Percentiles rank a stretch among this genome's conserved stretches.
These are phyloP conservation scores for Agrochola macilenta DNA, from an alignment of 2,888 invertebrate species.

Conservation along the genomic window DNA sequence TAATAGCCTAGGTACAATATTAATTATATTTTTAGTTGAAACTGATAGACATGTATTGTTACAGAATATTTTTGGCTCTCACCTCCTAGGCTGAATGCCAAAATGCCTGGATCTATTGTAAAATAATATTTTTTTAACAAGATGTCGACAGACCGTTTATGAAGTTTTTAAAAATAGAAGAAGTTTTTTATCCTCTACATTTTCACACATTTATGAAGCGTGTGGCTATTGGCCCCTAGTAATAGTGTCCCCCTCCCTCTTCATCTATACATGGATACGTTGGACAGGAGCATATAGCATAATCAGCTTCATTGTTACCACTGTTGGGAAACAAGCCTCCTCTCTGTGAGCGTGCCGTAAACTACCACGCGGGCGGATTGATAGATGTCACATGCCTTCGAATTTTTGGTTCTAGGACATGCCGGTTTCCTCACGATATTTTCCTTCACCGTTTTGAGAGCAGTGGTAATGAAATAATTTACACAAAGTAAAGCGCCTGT, in stretches of 20 bases:
- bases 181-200: background rate
- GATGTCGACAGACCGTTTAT: constrained; percentile 34
- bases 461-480: too few species aligned
- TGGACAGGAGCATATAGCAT: too few species aligned
- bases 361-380: too few species aligned
- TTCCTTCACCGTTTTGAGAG: too few species aligned
- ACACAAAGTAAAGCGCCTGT: too few species aligned
- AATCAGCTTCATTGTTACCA: too few species aligned
- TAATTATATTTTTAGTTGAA: constrained; percentile 30
- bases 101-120: constrained; percentile 30
- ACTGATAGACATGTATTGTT: constrained; percentile 30
- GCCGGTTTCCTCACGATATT: too few species aligned
- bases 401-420: too few species aligned
- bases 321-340: too few species aligned
- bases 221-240: background rate
- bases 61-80: constrained; percentile 33
- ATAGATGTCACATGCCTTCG: too few species aligned
- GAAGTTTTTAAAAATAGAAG: constrained; percentile 22
- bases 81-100: constrained; percentile 36
- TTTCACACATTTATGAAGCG: too few species aligned
- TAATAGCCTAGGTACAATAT: constrained; percentile 9
- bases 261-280: background rate
- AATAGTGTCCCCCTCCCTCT: background rate
- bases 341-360: too few species aligned
- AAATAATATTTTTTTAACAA: constrained; percentile 6